Percentiles rank a stretch among this genome's conserved stretches.
Conservation (phyloP, 2,888 invertebrate species). For the Pseudococcus longispinus region DNA sequence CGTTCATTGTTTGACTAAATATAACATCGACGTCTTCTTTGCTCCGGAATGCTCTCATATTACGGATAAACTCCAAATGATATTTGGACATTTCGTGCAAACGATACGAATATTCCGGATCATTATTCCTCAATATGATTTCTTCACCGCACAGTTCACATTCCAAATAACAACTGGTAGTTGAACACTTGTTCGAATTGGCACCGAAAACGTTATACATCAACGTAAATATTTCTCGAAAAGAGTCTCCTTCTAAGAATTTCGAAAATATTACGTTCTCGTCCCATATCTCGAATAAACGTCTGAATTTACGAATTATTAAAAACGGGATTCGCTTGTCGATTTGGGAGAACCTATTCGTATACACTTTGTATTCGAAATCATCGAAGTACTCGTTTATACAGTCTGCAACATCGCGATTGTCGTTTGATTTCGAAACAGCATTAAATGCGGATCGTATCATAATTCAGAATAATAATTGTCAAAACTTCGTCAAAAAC, state of each 20-base stretch:
- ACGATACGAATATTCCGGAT: background rate
- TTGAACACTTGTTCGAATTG: background rate
- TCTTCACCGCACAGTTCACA: background rate
- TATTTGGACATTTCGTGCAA: background rate
- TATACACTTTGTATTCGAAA: background rate
- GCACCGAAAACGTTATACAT: background rate
- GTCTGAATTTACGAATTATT: background rate
- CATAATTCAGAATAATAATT: background rate
- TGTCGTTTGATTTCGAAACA: background rate
- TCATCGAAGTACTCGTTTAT: background rate
- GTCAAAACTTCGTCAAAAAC: background rate
- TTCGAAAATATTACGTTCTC: background rate
- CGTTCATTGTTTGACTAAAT: background rate
- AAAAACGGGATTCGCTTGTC: background rate
- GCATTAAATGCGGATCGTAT: background rate
- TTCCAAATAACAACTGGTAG: background rate
- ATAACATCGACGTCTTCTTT: background rate
- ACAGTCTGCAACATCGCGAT: background rate
- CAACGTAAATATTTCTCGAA: background rate
- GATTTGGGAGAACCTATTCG: background rate
- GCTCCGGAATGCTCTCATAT: background rate
- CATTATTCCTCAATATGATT: background rate
- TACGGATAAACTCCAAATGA: background rate
- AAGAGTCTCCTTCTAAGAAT: background rate
- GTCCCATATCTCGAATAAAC: background rate